A percentile compares a stretch with the other conserved stretches of the same genome.
Conservation (phyloP, 2,797 vertebrate genomes). For the Hoplostethus mediterraneus region DNA sequence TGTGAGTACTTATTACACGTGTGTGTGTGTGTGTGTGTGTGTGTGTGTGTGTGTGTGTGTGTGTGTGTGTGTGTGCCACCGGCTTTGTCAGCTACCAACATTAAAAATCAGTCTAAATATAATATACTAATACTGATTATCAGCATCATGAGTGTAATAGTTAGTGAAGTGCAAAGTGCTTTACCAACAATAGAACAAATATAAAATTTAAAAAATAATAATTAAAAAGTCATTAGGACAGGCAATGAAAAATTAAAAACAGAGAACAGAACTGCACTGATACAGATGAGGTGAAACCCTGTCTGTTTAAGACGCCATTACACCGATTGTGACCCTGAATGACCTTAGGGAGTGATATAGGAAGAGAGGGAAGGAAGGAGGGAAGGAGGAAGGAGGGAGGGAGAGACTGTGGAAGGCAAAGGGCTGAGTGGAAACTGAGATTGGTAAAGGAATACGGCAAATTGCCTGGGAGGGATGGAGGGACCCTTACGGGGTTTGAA, state of each 20-base stretch:
- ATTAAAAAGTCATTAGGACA: too few species aligned
- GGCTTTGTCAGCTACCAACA: background rate
- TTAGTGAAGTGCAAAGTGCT: too few species aligned
- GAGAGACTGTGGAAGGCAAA: constrained; percentile 48
- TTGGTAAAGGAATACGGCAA: constrained; percentile 9
- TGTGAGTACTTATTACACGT: constrained; percentile 8
- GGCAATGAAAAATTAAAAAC: too few species aligned
- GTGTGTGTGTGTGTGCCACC: background rate
- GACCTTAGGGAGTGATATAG: background rate
- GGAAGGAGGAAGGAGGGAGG: background rate
- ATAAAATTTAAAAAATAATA: too few species aligned
- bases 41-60: background rate
- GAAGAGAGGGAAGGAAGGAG: background rate
- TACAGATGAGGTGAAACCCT: background rate
- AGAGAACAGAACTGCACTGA: too few species aligned
- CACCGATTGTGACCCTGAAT: too few species aligned
- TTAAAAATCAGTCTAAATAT: too few species aligned
- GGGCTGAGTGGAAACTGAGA: constrained; percentile 8
- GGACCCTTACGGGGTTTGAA: constrained; percentile 15
- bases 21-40: too few species aligned
- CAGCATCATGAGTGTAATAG: too few species aligned
- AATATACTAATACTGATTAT: too few species aligned
- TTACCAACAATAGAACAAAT: too few species aligned
- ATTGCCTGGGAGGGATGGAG: constrained; percentile 26
- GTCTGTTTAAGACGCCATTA: background rate